Base-by-base conservation (phyloP, 2,888 invertebrate species). In the Frankliniella fusca region DNA sequence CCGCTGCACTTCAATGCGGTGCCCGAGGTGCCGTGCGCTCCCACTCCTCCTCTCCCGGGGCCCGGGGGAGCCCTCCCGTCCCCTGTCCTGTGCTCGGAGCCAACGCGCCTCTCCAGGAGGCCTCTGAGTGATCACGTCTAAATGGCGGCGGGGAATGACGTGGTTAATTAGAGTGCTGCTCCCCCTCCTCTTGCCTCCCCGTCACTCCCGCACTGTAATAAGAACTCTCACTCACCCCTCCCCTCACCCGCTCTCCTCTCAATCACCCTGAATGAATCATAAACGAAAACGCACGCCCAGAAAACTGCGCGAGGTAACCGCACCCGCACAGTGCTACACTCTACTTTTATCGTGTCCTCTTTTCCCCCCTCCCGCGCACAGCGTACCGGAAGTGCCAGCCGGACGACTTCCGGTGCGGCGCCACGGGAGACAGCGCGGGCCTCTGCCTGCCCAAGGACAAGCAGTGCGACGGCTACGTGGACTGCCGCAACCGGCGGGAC, bases 401-500 rank as follows among this genome's bases (percentile, higher is more conserved):
- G 20, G 95, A 94, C 85, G 97, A 97, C 89, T 96, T 97, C 89
- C 93, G 93, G 87, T 98, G 98, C 89, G 95, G 94, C 82, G 89
- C 90, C 12, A 86, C 87, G 49, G 90, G 91, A 85, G 89, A 90
- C 85, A 93, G 93, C 85, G 92, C 92, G 84, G 94, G 94, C 28
- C 94, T 95, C 38, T 97, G 97, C 88, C 93, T 97, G 87, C 94
- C 95, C 81, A 94, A 93, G 88, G 93, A 94, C 85, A 97, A 96
- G 88, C 93, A 93, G 87, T 98, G 98, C 89, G 96, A 98, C 87
- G 97, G 98, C 86, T 93, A 93, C 86, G 94, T 93, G 87, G 97
- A 97, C 89, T 98, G 98, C 88, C 92, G 96, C 83, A 94, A 93
- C 83, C 93, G 93, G 54, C 92, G 92, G 83, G 97, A 97, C 87